Percentiles rank a stretch among this genome's conserved stretches.
These are phyloP conservation scores for Parnassius mnemosyne DNA, from an alignment of 2,888 invertebrate genomes.

Conservation along the genomic window DNA sequence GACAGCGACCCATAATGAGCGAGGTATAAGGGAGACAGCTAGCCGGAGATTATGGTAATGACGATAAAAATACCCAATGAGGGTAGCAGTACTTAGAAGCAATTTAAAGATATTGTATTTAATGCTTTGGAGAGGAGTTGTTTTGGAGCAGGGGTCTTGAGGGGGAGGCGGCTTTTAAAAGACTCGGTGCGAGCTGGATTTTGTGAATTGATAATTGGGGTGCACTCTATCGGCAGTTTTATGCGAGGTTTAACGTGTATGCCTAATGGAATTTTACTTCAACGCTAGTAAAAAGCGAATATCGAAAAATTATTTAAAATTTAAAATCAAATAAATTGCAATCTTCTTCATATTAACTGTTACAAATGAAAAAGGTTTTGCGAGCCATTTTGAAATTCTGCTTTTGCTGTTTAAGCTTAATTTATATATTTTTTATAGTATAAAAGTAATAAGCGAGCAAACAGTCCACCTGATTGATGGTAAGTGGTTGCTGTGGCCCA, in stretches of 20 bases:
- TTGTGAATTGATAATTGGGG: conserved; percentile 70
- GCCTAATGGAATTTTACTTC: conserved; percentile 23
- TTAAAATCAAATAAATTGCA: no score
- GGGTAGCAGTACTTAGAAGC: conserved; percentile 74
- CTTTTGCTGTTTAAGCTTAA: no score
- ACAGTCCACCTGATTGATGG: no score
- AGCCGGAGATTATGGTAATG: conserved; percentile 71
- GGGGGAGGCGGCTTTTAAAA: conserved; percentile 43
- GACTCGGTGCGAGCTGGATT: conserved; percentile 51
- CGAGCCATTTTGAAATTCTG: no score
- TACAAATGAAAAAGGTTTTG: no score
- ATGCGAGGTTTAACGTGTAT: conserved; percentile 38
- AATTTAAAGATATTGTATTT: conserved; percentile 79
- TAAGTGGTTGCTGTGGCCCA: no score
- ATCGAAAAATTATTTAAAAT: neutral
- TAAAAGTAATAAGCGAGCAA: no score
- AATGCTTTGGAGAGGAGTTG: conserved; percentile 58
- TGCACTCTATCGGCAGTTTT: conserved; percentile 55
- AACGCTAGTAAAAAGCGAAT: neutral
- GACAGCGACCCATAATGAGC: conserved; percentile 35
- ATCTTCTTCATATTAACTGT: no score
- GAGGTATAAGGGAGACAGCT: conserved; percentile 47
- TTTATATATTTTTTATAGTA: no score
- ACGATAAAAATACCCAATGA: conserved; percentile 73
- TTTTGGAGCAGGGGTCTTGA: conserved; percentile 42